Evolutionary conservation across 2,113 vertebrate genomes (phyloP).

Genomic region (Noctilio leporinus): DNA sequence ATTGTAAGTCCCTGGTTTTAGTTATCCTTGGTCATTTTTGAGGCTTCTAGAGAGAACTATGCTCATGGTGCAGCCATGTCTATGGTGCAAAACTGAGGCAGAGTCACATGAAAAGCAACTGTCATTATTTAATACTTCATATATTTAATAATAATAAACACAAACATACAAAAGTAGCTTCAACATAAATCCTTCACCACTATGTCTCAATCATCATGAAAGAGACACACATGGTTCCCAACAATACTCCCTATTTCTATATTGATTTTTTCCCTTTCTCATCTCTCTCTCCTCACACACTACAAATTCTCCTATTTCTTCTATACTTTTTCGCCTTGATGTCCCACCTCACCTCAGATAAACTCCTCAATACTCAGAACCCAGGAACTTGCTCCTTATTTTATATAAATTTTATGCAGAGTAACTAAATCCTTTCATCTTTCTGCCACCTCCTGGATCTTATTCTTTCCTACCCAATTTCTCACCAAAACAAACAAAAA

Average conservation of each 20-base stretch:
- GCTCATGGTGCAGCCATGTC: not conserved
- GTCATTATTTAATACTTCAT: not conserved
- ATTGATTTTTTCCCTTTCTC: not conserved
- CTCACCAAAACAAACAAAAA: not conserved
- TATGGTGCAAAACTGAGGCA: not conserved
- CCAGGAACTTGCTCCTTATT: not conserved
- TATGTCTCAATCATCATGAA: not conserved
- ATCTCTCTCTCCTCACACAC: not conserved
- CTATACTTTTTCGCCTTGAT: not conserved
- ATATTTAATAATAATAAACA: not conserved
- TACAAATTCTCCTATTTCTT: not conserved
- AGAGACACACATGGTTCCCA: not conserved
- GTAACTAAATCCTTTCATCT: not conserved
- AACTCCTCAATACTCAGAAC: not conserved
- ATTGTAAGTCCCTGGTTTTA: not conserved
- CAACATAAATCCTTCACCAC: not conserved
- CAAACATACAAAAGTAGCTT: not conserved
- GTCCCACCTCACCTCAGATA: not conserved
- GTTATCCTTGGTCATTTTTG: not conserved
- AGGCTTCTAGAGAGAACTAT: not conserved
- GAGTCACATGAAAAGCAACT: not conserved
- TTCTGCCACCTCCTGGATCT: not conserved
- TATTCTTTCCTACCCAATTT: not conserved
- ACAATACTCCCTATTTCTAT: not conserved
- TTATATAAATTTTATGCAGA: not conserved